A percentile compares a stretch with the other conserved stretches of the same genome.
Conservation (phyloP, 1,140 invertebrate genomes). For the Tetranychus cinnabarinus region DNA sequence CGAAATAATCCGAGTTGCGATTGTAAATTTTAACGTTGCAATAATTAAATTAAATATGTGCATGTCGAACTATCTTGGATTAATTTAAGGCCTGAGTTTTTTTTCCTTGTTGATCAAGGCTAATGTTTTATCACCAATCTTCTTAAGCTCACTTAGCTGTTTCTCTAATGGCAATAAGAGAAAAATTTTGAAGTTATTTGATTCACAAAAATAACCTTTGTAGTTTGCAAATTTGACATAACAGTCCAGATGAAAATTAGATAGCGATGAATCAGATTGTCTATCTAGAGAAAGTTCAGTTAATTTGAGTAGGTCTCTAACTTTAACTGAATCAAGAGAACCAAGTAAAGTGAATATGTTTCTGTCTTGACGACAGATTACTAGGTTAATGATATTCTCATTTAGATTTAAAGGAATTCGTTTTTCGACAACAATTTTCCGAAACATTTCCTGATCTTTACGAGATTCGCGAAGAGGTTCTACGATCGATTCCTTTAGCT, state of each 20-base stretch:
- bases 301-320: not conserved
- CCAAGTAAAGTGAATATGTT: not conserved
- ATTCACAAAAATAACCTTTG: not conserved
- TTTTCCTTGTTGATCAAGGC: not conserved
- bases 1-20: no score
- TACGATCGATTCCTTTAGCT: not conserved
- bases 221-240: not conserved
- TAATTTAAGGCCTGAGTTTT: not conserved
- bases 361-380: not conserved
- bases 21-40: no score
- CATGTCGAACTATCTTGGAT: no score
- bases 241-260: not conserved
- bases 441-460: constrained; percentile 2
- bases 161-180: not conserved
- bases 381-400: not conserved
- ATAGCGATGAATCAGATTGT: no score
- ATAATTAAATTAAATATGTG: no score
- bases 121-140: not conserved
- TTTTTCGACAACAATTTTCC: not conserved
- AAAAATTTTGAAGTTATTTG: not conserved
- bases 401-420: not conserved
- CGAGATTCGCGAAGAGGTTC: constrained; percentile 1
- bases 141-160: not conserved
- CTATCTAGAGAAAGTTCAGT: not conserved
- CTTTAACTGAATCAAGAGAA: not conserved